phyloP scores from a whole-genome alignment of 1,140 invertebrate species.

The Meloidogyne hapla region DNA sequence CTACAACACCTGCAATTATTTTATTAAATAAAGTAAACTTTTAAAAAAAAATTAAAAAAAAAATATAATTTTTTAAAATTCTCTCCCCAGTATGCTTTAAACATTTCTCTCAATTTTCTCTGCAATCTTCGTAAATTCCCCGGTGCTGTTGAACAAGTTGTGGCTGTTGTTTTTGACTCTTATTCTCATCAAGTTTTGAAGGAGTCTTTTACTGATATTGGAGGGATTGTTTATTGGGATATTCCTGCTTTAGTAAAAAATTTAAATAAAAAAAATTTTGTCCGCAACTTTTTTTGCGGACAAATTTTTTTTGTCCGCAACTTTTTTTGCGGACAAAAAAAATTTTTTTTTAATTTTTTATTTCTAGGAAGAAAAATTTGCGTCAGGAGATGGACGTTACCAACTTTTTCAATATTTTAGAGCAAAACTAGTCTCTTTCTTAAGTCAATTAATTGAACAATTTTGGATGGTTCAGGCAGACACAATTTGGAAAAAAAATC shows the following conservation, averaged over 20 bases:
- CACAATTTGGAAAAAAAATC: slow-evolving; percentile 50
- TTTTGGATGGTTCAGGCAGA: slow-evolving; percentile 49
- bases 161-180: slow-evolving; percentile 46
- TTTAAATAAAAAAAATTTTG: neutral
- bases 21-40: slow-evolving; percentile 41
- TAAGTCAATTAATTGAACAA: slow-evolving; percentile 21
- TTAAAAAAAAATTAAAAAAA: too few relatives aligned
- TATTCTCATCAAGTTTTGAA: slow-evolving; percentile 35
- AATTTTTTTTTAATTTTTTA: too few relatives aligned
- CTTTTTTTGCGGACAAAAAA: too few relatives aligned
- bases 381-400: slow-evolving; percentile 47
- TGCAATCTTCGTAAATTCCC: slow-evolving; percentile 44
- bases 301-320: too few relatives aligned
- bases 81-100: slow-evolving; percentile 45
- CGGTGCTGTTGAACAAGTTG: slow-evolving; percentile 38
- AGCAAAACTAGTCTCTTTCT: slow-evolving; percentile 38
- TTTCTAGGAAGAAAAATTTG: slow-evolving; percentile 45
- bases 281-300: too few relatives aligned
- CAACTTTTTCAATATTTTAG: slow-evolving; percentile 55
- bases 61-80: neutral
- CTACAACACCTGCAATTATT: slow-evolving; percentile 36
- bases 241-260: slow-evolving; percentile 32
- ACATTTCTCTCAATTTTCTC: slow-evolving; percentile 49
- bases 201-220: slow-evolving; percentile 37
- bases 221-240: slow-evolving; percentile 29